phyloP scores from a whole-genome alignment of 1,140 invertebrate genomes.

The Lordiphosa collinella region DNA sequence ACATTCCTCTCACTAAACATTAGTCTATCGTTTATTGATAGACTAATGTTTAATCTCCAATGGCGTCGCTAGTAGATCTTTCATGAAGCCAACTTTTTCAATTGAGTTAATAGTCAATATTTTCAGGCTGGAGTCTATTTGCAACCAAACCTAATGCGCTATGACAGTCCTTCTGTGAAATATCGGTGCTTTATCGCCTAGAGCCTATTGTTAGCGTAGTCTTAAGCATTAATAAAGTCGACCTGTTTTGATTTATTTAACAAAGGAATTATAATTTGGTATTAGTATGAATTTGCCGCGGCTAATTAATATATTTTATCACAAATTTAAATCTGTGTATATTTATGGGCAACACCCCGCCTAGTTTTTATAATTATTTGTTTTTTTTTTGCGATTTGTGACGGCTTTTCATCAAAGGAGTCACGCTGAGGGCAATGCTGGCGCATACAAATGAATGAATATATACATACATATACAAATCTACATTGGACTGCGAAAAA shows the following conservation, averaged over 20 bases:
- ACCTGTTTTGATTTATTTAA: constrained; percentile 1
- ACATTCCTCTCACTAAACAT: too few relatives aligned
- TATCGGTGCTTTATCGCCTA: too few relatives aligned
- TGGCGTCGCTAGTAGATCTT: too few relatives aligned
- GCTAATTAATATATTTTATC: constrained; percentile 46
- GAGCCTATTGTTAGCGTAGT: too few relatives aligned
- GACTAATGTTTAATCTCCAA: too few relatives aligned
- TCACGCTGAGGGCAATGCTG: constrained; percentile 54
- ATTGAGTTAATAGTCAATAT: too few relatives aligned
- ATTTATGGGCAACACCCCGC: constrained; percentile 61
- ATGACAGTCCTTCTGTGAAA: too few relatives aligned
- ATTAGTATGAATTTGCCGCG: constrained; percentile 3
- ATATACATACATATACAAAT: neutral
- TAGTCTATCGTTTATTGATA: too few relatives aligned
- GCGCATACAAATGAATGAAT: constrained; percentile 65
- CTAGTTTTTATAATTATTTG: constrained; percentile 31
- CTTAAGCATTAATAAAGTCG: too few relatives aligned
- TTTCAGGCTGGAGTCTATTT: too few relatives aligned
- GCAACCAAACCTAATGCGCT: too few relatives aligned
- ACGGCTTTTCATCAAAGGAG: constrained; percentile 71
- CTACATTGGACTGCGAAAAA: constrained; percentile 39
- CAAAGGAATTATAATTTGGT: neutral
- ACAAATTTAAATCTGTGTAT: constrained; percentile 21
- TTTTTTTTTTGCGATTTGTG: constrained; percentile 27
- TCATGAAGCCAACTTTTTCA: too few relatives aligned